Conservation (phyloP, 2,888 invertebrate species). For the Macrophya annulata region DNA sequence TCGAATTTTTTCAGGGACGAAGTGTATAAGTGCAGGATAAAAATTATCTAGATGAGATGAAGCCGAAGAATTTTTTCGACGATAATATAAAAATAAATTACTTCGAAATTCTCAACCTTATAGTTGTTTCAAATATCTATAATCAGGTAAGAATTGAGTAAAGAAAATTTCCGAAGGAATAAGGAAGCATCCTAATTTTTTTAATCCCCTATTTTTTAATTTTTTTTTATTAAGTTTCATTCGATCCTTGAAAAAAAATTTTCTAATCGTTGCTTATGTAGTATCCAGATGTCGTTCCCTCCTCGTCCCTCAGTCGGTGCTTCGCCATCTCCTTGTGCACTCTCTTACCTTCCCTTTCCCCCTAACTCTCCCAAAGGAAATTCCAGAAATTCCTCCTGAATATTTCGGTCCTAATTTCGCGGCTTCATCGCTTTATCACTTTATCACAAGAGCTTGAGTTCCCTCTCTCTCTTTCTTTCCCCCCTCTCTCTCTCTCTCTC, state of each 20-base stretch:
- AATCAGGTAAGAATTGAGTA: not conserved
- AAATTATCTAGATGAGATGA: not conserved
- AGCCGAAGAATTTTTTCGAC: not conserved
- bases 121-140: not conserved
- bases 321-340: conserved; percentile 56
- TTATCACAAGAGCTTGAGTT: conserved; percentile 38
- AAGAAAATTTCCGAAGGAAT: not conserved
- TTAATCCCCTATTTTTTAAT: too few relatives aligned
- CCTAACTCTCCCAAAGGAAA: conserved; percentile 64
- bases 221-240: not conserved
- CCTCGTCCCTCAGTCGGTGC: conserved; percentile 22
- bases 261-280: not conserved
- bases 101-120: not conserved
- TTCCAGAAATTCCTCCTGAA: conserved; percentile 63
- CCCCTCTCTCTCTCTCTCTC: not conserved
- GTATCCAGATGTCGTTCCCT: not conserved
- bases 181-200: not conserved
- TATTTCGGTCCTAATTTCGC: conserved; percentile 69
- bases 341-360: conserved; percentile 48
- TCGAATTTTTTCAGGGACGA: not conserved
- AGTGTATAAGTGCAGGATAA: too few relatives aligned
- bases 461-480: not conserved
- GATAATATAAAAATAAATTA: not conserved
- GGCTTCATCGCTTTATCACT: conserved; percentile 58
- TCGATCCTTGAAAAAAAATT: not conserved